These are phyloP conservation scores for Rousettus leschenaultii DNA, from an alignment of 2,113 vertebrate species.

Conservation along the genomic window DNA sequence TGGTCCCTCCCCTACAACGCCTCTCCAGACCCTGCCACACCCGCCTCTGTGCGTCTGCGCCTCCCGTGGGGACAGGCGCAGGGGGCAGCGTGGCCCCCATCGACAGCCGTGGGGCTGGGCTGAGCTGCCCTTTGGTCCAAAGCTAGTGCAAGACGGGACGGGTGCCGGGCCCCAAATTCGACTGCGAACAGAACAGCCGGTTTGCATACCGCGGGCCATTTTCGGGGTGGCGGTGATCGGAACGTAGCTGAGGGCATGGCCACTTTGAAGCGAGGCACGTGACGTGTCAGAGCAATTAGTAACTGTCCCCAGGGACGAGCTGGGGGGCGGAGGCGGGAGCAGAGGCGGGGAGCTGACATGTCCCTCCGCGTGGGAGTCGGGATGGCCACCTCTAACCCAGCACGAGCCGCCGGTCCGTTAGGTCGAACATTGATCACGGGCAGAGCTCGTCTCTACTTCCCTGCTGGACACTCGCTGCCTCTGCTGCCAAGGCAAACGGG, in stretches of 20 bases:
- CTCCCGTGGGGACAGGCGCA: not conserved
- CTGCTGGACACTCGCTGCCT: not conserved
- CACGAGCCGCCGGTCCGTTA: conserved; percentile 43
- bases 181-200: not conserved
- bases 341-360: not conserved
- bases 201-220: not conserved
- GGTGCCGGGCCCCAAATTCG: not conserved
- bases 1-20: not conserved
- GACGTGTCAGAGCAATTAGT: conserved; percentile 46
- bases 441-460: no score
- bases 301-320: not conserved
- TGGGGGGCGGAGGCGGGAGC: not conserved
- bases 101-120: accelerated
- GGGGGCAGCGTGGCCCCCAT: accelerated
- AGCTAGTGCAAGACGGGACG: not conserved
- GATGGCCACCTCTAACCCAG: conserved; percentile 1
- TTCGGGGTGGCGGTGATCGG: not conserved
- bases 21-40: accelerated
- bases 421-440: conserved; percentile 56
- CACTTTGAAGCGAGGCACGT: not conserved
- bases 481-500: not conserved
- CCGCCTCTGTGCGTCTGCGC: not conserved
- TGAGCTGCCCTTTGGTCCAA: not conserved
- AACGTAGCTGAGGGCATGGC: not conserved
- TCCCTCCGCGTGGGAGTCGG: not conserved